These are phyloP conservation scores for Andrena cerasifolii DNA, from an alignment of 1,140 invertebrate species.

Conservation along the genomic window DNA sequence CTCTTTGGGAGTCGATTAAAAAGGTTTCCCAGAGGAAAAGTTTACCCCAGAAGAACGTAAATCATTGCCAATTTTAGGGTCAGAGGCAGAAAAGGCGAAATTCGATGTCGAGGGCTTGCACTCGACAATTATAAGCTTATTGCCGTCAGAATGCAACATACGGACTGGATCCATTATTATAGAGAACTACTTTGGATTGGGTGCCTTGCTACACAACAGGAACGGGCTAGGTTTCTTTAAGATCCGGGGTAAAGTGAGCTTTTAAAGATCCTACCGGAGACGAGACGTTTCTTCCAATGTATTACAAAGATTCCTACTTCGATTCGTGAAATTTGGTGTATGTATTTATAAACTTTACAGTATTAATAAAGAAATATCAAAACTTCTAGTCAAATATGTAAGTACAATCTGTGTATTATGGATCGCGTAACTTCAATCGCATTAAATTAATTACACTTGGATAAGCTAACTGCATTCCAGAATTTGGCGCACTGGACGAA, in stretches of 20 bases:
- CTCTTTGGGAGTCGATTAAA: too few species aligned
- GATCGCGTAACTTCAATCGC: too few species aligned
- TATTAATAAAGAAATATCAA: conserved; percentile 42
- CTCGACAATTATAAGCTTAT: conserved; percentile 67
- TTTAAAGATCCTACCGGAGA: conserved; percentile 82
- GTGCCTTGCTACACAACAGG: conserved; percentile 92
- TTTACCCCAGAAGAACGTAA: too few species aligned
- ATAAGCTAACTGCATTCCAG: too few species aligned
- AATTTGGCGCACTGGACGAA: too few species aligned
- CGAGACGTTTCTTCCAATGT: background rate
- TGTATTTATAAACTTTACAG: conserved; percentile 28
- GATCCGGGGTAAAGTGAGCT: conserved; percentile 92
- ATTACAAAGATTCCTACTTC: background rate
- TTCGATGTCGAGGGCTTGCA: conserved; percentile 85
- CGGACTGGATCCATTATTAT: conserved; percentile 88
- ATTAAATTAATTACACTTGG: too few species aligned
- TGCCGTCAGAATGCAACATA: conserved; percentile 64
- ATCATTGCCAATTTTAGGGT: conserved; percentile 62
- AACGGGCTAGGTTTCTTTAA: conserved; percentile 93
- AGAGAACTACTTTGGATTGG: conserved; percentile 90
- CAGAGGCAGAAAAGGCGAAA: conserved; percentile 80
- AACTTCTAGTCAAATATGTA: background rate
- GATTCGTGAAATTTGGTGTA: background rate
- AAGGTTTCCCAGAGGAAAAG: too few species aligned
- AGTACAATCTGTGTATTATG: conserved; percentile 7